Base-by-base conservation (phyloP, 2,797 vertebrate genomes). In the Naso thynnoides region DNA sequence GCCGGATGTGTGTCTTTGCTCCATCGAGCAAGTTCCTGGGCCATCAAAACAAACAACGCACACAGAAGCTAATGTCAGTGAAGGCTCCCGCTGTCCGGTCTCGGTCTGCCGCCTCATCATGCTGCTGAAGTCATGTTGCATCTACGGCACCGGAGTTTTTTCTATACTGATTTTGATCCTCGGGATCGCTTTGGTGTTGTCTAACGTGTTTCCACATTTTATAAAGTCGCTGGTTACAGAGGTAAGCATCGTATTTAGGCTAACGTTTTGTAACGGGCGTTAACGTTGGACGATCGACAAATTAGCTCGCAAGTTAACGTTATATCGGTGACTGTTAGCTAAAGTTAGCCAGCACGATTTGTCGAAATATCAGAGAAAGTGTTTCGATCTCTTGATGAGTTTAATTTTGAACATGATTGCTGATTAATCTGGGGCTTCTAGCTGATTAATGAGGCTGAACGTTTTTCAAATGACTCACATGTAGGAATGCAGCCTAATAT, bases 131-230 rank as follows among this genome's bases (percentile, higher is more conserved):
- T 42, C 85, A n/a, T 94, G 91, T 48, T 94, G 91, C 50, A 33
- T 91, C 9, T 95, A 94, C 87, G 38, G 64, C 53, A 50, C 36
- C 5, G 95, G 90, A 5, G 18, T 91, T 2, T 29, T 89, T 15
- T 91, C 93, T 23, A 16, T 95, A 3, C 70, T 95, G 0, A 0
- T 92, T 15, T 8, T 95, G 10, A 86, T 95, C 6, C 6, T 71
- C 0, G 94, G 94, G 0, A 94, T 95, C 50, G 56, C 88, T 23
- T 50, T 95, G 82, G 86, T 81, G 6, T 38, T 95, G 78, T 81
- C 89, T 2, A 57, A 60, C 1, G 92, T 94, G 11, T 95, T 95
- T 71, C 84, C 83, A 68, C 87, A 77, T 31, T 6, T 91, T 0
- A 0, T 94, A 0, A 63, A 94, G 75, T 86, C 89, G 18, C 11